phyloP scores from a whole-genome alignment of 2,113 vertebrate species.

The Neofelis nebulosa region DNA sequence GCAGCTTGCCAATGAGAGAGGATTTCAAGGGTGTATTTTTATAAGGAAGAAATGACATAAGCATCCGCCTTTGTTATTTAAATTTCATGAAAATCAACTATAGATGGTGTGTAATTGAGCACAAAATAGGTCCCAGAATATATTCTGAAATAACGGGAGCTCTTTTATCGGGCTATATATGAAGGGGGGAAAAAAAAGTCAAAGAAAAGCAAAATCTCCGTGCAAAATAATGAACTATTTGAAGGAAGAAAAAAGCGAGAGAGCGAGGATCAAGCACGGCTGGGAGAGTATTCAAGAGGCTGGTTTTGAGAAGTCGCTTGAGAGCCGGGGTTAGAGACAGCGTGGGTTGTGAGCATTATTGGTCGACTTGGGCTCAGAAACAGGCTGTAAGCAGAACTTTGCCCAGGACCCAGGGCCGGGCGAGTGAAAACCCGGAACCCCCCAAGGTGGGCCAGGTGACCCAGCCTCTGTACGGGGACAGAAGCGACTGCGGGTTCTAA shows the following conservation, averaged over 20 bases:
- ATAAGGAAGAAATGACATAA: constrained; percentile 79
- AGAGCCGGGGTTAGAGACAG: neutral
- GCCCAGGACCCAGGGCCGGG: neutral
- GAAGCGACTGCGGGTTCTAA: neutral
- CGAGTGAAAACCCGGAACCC: neutral
- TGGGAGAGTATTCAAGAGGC: neutral
- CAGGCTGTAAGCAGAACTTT: neutral
- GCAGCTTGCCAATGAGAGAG: constrained; percentile 46
- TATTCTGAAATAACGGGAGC: constrained; percentile 74
- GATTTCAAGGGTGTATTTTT: constrained; percentile 71
- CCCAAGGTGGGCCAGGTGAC: neutral
- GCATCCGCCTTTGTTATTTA: constrained; percentile 77
- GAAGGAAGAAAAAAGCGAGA: neutral
- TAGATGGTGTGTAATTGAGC: constrained; percentile 79
- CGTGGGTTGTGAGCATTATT: neutral
- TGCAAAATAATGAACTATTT: constrained; percentile 68
- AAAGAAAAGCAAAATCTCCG: constrained; percentile 65
- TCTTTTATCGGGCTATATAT: constrained; percentile 72
- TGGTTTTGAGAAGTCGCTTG: neutral
- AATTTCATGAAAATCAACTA: constrained; percentile 80
- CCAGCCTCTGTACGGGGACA: neutral
- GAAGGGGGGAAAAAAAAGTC: constrained; percentile 60
- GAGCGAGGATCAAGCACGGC: neutral
- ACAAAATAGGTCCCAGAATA: constrained; percentile 75
- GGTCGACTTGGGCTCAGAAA: neutral